Conservation (phyloP, 2,797 vertebrate species). For the Characodon lateralis region DNA sequence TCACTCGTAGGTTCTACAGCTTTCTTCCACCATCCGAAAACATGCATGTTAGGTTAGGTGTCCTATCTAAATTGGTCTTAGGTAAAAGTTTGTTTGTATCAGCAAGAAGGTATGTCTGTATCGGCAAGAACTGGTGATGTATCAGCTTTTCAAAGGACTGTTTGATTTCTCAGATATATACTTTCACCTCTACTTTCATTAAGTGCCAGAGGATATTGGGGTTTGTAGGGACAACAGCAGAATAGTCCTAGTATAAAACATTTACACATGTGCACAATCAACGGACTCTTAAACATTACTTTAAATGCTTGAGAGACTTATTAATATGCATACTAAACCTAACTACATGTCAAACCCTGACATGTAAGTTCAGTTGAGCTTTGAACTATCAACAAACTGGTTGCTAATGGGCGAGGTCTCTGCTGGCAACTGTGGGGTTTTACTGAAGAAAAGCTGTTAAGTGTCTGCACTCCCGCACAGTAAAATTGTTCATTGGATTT, state of each 20-base stretch:
- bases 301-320: not conserved
- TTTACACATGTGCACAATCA: not conserved
- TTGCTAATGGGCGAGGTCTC: not conserved
- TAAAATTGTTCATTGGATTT: slow-evolving; percentile 17
- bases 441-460: not conserved
- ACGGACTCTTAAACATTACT: not conserved
- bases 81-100: not conserved
- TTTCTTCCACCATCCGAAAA: not conserved
- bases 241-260: not conserved
- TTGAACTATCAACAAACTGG: not conserved
- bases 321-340: not conserved
- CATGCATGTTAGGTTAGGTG: not conserved
- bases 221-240: too few species aligned
- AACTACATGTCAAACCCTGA: not conserved
- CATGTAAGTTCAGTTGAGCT: not conserved
- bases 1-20: not conserved
- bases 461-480: slow-evolving; percentile 15
- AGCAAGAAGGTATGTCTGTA: not conserved
- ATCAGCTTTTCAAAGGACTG: not conserved
- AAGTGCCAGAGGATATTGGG: too few species aligned
- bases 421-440: slow-evolving; percentile 3
- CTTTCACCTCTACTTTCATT: not conserved
- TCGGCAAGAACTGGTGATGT: not conserved
- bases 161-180: too few species aligned
- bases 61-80: not conserved